Evolutionary conservation across 1,140 invertebrate genomes (phyloP).

Genomic region (Phenacoccus solenopsis): DNA sequence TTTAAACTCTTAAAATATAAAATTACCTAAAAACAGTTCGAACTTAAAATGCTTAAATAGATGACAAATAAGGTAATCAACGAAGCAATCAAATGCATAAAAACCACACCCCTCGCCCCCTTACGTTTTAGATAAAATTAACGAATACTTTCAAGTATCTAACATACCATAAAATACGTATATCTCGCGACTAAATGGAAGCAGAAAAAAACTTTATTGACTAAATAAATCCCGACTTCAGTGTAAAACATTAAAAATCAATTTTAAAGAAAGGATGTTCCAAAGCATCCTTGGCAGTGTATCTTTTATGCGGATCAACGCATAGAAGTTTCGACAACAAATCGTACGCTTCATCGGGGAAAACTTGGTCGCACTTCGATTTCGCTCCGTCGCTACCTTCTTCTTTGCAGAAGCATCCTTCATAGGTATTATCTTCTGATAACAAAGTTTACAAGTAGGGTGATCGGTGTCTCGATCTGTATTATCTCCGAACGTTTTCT

Average conservation of each 20-base stretch:
- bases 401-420: not conserved
- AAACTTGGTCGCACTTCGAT: conserved; percentile 26
- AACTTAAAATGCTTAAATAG: not conserved
- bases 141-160: not conserved
- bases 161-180: not conserved
- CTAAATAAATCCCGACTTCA: not conserved
- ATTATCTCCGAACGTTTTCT: conserved; percentile 20
- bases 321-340: conserved; percentile 59
- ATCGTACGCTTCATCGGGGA: conserved; percentile 59
- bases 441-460: conserved; percentile 6
- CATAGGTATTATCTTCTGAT: not conserved
- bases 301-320: conserved; percentile 55
- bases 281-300: conserved; percentile 59
- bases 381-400: not conserved
- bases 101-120: too few species aligned
- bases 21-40: not conserved
- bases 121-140: not conserved
- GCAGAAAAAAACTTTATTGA: not conserved
- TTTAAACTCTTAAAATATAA: not conserved
- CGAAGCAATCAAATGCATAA: too few species aligned
- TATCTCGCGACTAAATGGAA: too few species aligned
- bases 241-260: not conserved
- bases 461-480: not conserved
- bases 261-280: conserved; percentile 53
- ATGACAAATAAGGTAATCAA: too few species aligned